phyloP scores from a whole-genome alignment of 2,888 invertebrate genomes.

The Altica lythri region DNA sequence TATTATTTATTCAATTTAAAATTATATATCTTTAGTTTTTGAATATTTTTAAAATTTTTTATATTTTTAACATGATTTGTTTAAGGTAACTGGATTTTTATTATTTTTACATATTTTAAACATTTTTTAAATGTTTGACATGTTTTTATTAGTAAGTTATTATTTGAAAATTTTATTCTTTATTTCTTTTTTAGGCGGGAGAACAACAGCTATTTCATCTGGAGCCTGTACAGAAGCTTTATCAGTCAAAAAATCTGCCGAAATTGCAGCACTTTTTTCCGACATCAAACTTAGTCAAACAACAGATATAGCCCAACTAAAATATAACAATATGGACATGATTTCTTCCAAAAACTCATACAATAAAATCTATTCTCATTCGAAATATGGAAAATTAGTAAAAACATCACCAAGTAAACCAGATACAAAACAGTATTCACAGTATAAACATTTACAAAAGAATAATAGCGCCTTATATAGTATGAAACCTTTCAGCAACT shows the following conservation, averaged over 20 bases:
- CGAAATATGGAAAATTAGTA: conserved; percentile 38
- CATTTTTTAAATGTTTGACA: too few relatives aligned
- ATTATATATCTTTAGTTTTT: too few relatives aligned
- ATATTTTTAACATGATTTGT: too few relatives aligned
- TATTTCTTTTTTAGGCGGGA: conserved; percentile 30
- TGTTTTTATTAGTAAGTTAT: too few relatives aligned
- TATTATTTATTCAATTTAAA: too few relatives aligned
- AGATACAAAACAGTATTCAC: not conserved
- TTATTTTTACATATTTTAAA: too few relatives aligned
- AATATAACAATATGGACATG: conserved; percentile 43
- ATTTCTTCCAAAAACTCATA: conserved; percentile 42
- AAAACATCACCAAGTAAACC: conserved; percentile 27
- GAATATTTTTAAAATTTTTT: too few relatives aligned
- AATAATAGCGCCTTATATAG: conserved; percentile 27
- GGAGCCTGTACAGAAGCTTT: conserved; percentile 65
- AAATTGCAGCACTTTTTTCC: conserved; percentile 85
- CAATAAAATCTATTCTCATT: conserved; percentile 39
- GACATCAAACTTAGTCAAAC: conserved; percentile 74
- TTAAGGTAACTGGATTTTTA: too few relatives aligned
- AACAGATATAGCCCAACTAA: conserved; percentile 66
- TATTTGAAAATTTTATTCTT: too few relatives aligned
- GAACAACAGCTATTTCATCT: conserved; percentile 42
- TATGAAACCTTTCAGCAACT: conserved; percentile 6
- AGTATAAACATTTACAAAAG: conserved; percentile 24
- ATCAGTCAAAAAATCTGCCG: conserved; percentile 86